Base-by-base conservation (phyloP, 2,113 vertebrate species). In the Neolamprologus modestus region DNA sequence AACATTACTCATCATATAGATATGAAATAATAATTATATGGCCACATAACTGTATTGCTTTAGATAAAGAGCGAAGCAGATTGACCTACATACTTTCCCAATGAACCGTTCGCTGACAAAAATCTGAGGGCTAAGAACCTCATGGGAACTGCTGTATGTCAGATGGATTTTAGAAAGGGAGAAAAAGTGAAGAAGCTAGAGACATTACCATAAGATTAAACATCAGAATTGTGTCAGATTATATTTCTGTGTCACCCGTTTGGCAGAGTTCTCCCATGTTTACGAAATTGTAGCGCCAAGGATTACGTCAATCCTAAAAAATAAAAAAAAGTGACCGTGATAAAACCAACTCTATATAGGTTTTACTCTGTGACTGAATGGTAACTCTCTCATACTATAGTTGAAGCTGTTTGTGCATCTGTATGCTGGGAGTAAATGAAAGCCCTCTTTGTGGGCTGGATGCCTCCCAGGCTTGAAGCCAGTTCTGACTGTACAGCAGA, bases 31-130 rank as follows among this genome's bases (percentile, higher is more conserved):
- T 92, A 93, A 94, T 95, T 92, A 92, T 90, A 92, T 89, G 79
- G 61, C 63, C 42, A 92, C 87, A 88, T 91, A 93, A 91, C 84
- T 91, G 89, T 84, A 28, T 68, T 85, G 87, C 80, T 91, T 91
- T 54, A 91, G 90, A 95, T 89, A 88, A 92, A 93, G 82, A 88
- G 89, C 61, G 92, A 89, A 95, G 92, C 88, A 93, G 93, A 94
- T 91, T 95, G 95, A 96, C 95, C 95, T 95, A 96, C 84, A 96
- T 96, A 94, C 81, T 90, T 90, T 73, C 26, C 82, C 81, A 85
- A 28, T 86, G 89, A 92, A 90, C 53, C 76, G 68, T 90, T 89
- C 8, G 6, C 87, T 84, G 88, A 91, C 91, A 92, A 88, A 92
- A 91, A 66, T 87, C 83, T 10, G 83, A 85, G 31, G 81, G 80